phyloP scores from a whole-genome alignment of 2,113 vertebrate genomes.

The Oostethus manadensis region DNA sequence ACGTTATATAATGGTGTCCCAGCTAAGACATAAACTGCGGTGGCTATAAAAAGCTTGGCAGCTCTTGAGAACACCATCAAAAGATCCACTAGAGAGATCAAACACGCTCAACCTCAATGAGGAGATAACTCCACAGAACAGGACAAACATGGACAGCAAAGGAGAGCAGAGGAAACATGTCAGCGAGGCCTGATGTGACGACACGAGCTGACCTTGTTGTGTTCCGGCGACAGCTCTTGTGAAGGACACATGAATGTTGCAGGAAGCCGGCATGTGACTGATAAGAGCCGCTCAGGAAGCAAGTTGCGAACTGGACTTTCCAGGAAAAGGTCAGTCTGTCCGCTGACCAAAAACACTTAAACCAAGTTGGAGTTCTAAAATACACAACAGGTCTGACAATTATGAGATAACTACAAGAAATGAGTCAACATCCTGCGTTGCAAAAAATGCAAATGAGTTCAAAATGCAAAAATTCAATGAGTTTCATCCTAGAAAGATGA shows the following conservation, averaged over 20 bases:
- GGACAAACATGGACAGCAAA: not conserved
- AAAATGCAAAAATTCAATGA: too few species aligned
- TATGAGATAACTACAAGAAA: not conserved
- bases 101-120: not conserved
- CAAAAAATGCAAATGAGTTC: too few species aligned
- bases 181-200: not conserved
- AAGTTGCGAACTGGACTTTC: not conserved
- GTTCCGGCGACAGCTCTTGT: not conserved
- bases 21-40: not conserved
- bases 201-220: not conserved
- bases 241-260: not conserved
- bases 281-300: not conserved
- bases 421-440: not conserved
- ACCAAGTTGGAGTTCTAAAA: too few species aligned
- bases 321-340: not conserved
- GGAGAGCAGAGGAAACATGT: not conserved
- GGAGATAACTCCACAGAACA: not conserved
- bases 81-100: not conserved
- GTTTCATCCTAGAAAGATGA: too few species aligned
- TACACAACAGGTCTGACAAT: not conserved
- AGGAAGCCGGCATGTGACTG: not conserved
- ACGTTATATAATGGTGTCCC: not conserved
- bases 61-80: constrained; percentile 1
- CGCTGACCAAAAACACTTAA: not conserved
- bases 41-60: constrained; percentile 3